Evolutionary conservation across 2,113 vertebrate genomes (phyloP).

Genomic region (Hyperopisus bebe): DNA sequence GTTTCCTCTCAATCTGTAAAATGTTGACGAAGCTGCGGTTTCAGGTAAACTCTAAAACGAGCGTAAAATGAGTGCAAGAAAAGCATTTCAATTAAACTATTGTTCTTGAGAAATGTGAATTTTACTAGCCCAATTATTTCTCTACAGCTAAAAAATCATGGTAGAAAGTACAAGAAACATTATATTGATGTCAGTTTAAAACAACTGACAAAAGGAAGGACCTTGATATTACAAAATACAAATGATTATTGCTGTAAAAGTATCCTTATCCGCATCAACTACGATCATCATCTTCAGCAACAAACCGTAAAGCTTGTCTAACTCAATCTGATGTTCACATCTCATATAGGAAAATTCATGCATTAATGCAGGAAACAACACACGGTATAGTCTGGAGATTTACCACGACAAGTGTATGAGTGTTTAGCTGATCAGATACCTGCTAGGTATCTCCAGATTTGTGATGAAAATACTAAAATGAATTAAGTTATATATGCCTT

Average conservation of each 20-base stretch:
- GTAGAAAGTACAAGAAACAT: background rate
- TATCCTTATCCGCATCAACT: background rate
- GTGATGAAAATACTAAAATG: background rate
- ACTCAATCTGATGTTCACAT: background rate
- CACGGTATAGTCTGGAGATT: background rate
- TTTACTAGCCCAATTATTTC: background rate
- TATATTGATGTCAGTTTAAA: background rate
- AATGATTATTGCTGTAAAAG: background rate
- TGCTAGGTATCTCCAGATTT: background rate
- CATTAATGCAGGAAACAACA: background rate
- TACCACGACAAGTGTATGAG: background rate
- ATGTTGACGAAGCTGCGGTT: background rate
- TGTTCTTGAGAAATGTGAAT: background rate
- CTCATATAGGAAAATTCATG: background rate
- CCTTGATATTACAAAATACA: background rate
- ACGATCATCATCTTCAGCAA: background rate
- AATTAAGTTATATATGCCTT: background rate
- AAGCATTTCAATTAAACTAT: background rate
- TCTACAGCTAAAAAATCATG: background rate
- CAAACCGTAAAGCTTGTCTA: background rate
- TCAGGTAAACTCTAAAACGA: background rate
- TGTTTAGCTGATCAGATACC: background rate
- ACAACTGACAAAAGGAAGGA: background rate
- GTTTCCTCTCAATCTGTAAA: background rate
- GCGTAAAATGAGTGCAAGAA: background rate